Evolutionary conservation across 2,797 vertebrate genomes (phyloP), one percentile per base, ranked within the genome.

Genomic region (Decapterus maruadsi): DNA sequence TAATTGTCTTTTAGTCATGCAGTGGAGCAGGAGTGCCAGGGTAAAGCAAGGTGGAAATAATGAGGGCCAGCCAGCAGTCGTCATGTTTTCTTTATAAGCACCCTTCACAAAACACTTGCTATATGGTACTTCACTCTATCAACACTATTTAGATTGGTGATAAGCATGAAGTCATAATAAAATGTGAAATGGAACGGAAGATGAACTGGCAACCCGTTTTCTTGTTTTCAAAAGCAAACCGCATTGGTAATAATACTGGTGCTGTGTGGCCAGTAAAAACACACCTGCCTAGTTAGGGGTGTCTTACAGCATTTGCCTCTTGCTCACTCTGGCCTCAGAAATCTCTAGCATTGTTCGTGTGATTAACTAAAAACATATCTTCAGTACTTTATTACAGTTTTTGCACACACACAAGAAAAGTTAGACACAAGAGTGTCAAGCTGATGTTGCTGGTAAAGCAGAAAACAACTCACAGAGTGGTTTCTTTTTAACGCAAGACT

Each of bases 1-100:
- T 99, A 99, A 99, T 99, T 98, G 97, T 97, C 96, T 98, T 94
- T 96, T 97, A 97, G 95, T 95, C 95, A 95, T 95, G 96, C 96
- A 94, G 93, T 91, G 95, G 95, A 96, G 96, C 96, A 96, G 95
- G 94, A 95, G 96, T 94, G 94, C 96, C 93, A 95, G 95, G 95
- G 94, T 95, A 96, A 95, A 96, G 94, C 77, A 94, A 96, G 95
- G 95, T 95, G 95, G 92, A 95, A 95, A 96, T 96, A 96, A 97
- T 96, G 94, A 96, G 85, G 94, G 91, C 95, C 95, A 93, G 94
- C 90, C 94, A 95, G 91, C 92, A 93, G 89, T 91, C 87, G 89
- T 95, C 95, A 95, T 95, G 94, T 95, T 95, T 95, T 95, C 92
- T 96, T 95, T 95, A 85, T 91, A 92, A 89, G 83, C 90, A 88